Base-by-base conservation (phyloP, 2,797 vertebrate genomes). In the Diplodus sargus region DNA sequence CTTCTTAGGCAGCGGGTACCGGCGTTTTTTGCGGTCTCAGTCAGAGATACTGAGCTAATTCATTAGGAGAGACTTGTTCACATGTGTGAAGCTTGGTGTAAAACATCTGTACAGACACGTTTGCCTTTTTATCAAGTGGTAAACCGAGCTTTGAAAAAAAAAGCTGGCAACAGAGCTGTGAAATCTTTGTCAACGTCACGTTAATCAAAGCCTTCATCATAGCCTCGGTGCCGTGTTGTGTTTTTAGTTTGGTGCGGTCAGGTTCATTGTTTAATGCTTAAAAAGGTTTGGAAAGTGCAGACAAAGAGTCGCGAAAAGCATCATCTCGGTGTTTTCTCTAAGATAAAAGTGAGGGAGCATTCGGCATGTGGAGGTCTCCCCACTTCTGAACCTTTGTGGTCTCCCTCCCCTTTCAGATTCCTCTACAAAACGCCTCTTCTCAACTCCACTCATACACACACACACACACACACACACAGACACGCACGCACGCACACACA, bases 321-420 rank as follows among this genome's bases (percentile, higher is more conserved):
- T 76, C 47, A 56, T 72, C 28, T 60, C 45, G 17, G 57, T 66
- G 14, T 78, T 88, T 78, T 66, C 49, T 82, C 90, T 76, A 61
- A 63, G 86, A 88, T 34, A 84, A 76, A 91, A 92, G 87, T 87
- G 92, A 85, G 54, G 52, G 90, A 95, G 94, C 94, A 92, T 94
- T 96, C 94, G 93, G 95, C 96, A 95, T 97, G 96, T 95, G 95
- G 96, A 96, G 96, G 97, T 96, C 96, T 96, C 96, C 95, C 95
- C 93, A 94, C 95, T 95, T 94, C 95, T 96, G 95, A 96, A 97
- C 96, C 97, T 96, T 96, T 96, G 96, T 97, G 96, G 96, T 96
- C 83, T 71, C 96, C 95, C 95, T 96, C 96, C 82, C 88, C 82
- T 87, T 63, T 85, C 95, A 77, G 87, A 91, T 90, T 90, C 90